phyloP scores from a whole-genome alignment of 2,888 invertebrate species.

The Graphium colonna region DNA sequence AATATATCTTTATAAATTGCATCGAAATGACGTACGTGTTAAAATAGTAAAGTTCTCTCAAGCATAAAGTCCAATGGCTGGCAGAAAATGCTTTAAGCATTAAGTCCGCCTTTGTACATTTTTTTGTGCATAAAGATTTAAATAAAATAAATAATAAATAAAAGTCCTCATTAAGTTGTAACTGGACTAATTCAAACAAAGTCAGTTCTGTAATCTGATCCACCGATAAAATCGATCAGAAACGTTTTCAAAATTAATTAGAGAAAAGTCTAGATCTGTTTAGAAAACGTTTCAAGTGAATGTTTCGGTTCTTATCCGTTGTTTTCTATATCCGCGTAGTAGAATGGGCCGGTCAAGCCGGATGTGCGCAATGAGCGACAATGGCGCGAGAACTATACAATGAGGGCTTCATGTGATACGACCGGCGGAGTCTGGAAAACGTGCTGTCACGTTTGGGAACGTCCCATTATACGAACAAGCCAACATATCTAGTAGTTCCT shows the following conservation, averaged over 20 bases:
- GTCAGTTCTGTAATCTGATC: too few relatives aligned
- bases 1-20: too few relatives aligned
- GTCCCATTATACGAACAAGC: conserved; percentile 7
- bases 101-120: too few relatives aligned
- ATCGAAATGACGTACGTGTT: too few relatives aligned
- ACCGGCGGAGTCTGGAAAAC: conserved; percentile 11
- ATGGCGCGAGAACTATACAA: conserved; percentile 8
- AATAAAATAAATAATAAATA: too few relatives aligned
- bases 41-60: too few relatives aligned
- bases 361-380: conserved; percentile 17
- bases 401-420: background rate
- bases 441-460: conserved; percentile 16
- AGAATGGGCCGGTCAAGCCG: background rate
- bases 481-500: background rate
- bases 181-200: too few relatives aligned
- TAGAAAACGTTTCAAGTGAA: background rate
- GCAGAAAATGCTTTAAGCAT: too few relatives aligned
- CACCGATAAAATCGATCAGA: too few relatives aligned
- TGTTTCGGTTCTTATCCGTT: background rate
- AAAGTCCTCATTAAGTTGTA: too few relatives aligned
- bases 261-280: background rate
- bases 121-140: too few relatives aligned
- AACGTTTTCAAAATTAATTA: background rate
- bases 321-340: conserved; percentile 1
- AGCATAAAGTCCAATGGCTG: too few relatives aligned